These are phyloP conservation scores for Oriolus oriolus DNA, from an alignment of 2,113 vertebrate species.

Conservation along the genomic window DNA sequence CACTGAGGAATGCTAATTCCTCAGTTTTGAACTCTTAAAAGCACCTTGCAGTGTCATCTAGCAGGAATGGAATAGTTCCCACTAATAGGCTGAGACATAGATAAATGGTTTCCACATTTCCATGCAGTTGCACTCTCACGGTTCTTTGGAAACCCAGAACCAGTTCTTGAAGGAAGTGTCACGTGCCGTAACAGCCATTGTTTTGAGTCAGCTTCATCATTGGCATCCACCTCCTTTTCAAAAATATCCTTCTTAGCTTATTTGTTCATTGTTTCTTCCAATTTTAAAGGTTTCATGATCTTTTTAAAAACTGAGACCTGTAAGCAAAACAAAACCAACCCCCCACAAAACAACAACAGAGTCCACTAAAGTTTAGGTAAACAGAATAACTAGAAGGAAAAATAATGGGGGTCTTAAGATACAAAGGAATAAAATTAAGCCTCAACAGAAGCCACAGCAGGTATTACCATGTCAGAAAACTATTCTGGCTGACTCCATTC, in stretches of 20 bases:
- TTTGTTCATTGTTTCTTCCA: neutral
- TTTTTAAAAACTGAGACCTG: neutral
- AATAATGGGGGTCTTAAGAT: neutral
- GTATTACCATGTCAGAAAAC: neutral
- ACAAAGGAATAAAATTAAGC: neutral
- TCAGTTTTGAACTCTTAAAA: neutral
- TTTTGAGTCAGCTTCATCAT: neutral
- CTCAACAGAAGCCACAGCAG: neutral
- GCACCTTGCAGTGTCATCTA: neutral
- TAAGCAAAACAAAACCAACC: neutral
- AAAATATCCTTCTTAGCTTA: neutral
- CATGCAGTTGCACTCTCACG: rapidly evolving
- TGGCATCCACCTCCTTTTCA: neutral
- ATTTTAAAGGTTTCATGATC: neutral
- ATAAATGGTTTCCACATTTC: neutral
- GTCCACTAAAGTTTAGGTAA: neutral
- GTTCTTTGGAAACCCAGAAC: neutral
- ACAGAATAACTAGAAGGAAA: neutral
- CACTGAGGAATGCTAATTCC: neutral
- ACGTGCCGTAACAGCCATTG: rapidly evolving
- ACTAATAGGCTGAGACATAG: neutral
- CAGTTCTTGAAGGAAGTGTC: neutral
- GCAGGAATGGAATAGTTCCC: neutral
- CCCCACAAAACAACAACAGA: neutral
- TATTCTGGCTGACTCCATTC: neutral